phyloP scores from a whole-genome alignment of 2,113 vertebrate genomes.

The Dolichotis patagonum region DNA sequence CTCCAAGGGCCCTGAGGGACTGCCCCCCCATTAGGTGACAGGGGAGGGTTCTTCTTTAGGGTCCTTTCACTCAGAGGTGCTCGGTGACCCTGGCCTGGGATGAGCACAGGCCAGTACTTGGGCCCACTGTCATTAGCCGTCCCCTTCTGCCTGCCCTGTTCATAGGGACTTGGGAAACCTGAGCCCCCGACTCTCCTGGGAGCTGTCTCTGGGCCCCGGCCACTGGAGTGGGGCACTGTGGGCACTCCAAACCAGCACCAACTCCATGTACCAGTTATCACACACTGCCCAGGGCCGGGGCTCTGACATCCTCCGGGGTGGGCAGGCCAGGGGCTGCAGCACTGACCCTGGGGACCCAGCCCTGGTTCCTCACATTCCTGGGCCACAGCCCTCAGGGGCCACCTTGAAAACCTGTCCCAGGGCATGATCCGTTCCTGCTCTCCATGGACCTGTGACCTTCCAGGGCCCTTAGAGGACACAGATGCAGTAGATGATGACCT shows the following conservation, averaged over 20 bases:
- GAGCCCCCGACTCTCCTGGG: no score
- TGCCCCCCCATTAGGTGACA: background rate
- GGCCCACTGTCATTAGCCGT: background rate
- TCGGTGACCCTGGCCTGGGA: fast-evolving
- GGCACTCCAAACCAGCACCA: background rate
- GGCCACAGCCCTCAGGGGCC: background rate
- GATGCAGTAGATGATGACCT: no score
- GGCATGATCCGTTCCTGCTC: fast-evolving
- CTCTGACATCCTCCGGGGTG: no score
- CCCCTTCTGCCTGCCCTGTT: no score
- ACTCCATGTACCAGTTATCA: background rate
- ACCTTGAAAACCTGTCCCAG: background rate
- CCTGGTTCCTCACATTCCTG: background rate
- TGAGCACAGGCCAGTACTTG: background rate
- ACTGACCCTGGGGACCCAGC: no score
- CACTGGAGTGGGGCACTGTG: no score
- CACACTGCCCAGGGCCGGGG: background rate
- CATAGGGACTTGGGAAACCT: background rate
- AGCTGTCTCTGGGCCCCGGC: background rate
- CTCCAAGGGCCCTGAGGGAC: background rate
- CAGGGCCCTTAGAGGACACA: background rate
- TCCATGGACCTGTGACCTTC: background rate
- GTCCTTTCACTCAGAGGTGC: background rate
- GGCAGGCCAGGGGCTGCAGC: background rate
- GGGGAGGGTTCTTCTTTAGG: fast-evolving